A percentile compares a stretch with the other conserved stretches of the same genome.
phyloP scores from a whole-genome alignment of 2,888 invertebrate genomes.

The Rutpela maculata region DNA sequence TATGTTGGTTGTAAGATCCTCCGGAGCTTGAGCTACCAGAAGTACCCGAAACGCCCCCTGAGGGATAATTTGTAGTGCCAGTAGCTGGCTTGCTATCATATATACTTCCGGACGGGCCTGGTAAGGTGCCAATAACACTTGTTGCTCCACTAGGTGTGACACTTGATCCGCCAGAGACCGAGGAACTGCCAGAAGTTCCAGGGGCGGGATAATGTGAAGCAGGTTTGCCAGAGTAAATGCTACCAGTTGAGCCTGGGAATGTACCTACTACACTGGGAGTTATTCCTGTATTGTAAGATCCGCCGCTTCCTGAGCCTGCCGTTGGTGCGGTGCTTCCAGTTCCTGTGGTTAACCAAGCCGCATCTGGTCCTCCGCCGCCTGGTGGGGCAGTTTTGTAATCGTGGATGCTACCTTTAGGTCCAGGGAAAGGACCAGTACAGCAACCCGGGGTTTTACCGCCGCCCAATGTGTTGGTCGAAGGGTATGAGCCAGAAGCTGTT shows the following conservation, averaged over 20 bases:
- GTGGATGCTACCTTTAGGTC: conserved; percentile 60
- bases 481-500: conserved; percentile 4
- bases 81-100: conserved; percentile 49
- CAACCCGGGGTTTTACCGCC: conserved; percentile 40
- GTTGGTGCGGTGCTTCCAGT: conserved; percentile 1
- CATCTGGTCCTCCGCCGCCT: conserved; percentile 45
- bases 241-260: conserved; percentile 13
- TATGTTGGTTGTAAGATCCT: neutral
- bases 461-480: neutral
- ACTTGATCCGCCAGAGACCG: neutral
- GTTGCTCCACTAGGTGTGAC: conserved; percentile 35
- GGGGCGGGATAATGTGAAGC: neutral
- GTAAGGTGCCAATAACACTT: conserved; percentile 46
- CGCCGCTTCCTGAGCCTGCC: neutral
- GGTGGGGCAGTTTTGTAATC: conserved; percentile 56
- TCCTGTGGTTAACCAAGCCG: conserved; percentile 43
- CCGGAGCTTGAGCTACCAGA: neutral
- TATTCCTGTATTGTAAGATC: neutral
- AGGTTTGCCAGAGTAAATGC: conserved; percentile 21
- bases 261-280: neutral
- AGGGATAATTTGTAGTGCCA: neutral
- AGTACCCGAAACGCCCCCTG: neutral
- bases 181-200: conserved; percentile 26
- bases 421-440: conserved; percentile 60
- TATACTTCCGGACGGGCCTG: conserved; percentile 53